Conservation (phyloP, 2,797 vertebrate genomes). For the Clarias laeviceps region DNA sequence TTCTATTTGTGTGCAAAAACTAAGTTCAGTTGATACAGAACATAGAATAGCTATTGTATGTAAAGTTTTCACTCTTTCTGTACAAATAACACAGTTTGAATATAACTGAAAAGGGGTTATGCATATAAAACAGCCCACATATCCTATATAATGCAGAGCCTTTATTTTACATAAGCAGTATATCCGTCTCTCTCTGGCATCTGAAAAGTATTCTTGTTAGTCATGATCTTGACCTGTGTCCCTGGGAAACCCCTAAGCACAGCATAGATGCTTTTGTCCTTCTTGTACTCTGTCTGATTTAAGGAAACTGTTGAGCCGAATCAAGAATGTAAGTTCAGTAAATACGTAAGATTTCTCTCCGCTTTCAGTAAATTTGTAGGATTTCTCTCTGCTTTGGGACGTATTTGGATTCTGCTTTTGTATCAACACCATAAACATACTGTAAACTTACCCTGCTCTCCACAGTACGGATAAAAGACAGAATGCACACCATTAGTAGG, state of each 20-base stretch:
- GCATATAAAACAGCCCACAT: neutral
- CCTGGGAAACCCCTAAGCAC: neutral
- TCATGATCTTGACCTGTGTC: neutral
- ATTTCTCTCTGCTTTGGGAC: neutral
- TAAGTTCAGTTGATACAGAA: neutral
- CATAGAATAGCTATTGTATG: neutral
- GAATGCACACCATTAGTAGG: slow-evolving; percentile 12
- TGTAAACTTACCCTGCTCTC: neutral
- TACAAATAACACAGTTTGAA: neutral
- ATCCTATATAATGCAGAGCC: neutral
- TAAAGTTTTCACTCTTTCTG: neutral
- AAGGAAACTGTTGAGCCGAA: neutral
- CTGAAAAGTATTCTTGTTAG: neutral
- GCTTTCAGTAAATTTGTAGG: neutral
- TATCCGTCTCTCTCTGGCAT: neutral
- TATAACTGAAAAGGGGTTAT: neutral
- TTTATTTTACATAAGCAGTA: neutral
- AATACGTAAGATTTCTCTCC: neutral
- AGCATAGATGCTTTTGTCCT: neutral
- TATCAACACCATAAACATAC: neutral
- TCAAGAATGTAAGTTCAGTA: neutral
- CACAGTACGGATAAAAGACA: neutral
- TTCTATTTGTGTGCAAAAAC: neutral
- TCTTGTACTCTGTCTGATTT: neutral
- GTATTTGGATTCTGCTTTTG: neutral